A percentile compares a stretch with the other conserved stretches of the same genome.
phyloP scores from a whole-genome alignment of 2,113 vertebrate species.

The Actenoides hombroni region DNA sequence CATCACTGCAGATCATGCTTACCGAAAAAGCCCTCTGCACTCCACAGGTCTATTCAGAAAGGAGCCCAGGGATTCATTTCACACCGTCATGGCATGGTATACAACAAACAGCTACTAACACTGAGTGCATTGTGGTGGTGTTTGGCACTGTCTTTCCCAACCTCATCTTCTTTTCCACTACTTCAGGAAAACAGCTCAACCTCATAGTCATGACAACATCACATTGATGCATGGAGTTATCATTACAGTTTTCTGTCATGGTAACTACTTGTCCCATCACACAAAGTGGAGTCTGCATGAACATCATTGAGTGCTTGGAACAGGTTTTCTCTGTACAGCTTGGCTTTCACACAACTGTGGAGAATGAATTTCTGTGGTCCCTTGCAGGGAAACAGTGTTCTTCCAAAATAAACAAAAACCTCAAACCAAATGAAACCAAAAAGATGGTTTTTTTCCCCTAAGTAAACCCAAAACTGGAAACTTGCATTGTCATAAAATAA shows the following conservation, averaged over 20 bases:
- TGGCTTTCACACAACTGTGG: conserved; percentile 18
- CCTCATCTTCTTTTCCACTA: not conserved
- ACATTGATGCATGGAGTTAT: not conserved
- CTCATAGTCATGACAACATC: not conserved
- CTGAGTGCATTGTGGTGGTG: not conserved
- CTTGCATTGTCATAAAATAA: conserved; percentile 23
- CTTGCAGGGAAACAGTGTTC: conserved; percentile 22
- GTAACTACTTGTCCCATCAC: not conserved
- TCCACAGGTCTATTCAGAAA: not conserved
- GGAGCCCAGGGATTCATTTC: not conserved
- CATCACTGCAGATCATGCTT: not conserved
- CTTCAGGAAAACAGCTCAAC: not conserved
- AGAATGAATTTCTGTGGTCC: conserved; percentile 48
- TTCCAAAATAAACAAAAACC: conserved; percentile 55
- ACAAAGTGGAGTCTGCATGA: not conserved
- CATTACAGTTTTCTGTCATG: not conserved
- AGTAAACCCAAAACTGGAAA: conserved; percentile 24
- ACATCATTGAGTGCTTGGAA: conserved; percentile 4
- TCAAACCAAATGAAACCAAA: conserved; percentile 39
- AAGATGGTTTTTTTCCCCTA: not conserved
- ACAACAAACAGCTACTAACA: not conserved
- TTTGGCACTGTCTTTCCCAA: not conserved
- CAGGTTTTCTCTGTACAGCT: conserved; percentile 27
- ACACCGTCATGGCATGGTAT: not conserved
- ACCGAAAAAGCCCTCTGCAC: not conserved